Conservation (phyloP, 2,113 vertebrate genomes). For the Cricetomys ansorgei region DNA sequence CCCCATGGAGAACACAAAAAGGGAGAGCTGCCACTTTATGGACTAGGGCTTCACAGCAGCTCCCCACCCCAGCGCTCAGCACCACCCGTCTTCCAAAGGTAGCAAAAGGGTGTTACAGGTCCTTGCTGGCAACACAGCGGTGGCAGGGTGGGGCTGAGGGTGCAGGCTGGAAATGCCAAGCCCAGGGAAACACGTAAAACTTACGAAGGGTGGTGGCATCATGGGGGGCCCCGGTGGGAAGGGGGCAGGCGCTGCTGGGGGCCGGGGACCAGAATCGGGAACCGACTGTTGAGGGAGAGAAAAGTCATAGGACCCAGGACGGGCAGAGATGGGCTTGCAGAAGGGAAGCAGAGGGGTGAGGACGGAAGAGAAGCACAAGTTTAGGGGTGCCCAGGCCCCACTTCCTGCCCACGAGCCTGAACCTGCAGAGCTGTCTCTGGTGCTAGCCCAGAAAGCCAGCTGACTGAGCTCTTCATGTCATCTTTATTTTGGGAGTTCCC, state of each 20-base stretch:
- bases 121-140: slow-evolving; percentile 52
- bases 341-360: slow-evolving; percentile 70
- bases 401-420: slow-evolving; percentile 47
- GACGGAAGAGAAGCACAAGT: slow-evolving; percentile 66
- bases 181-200: slow-evolving; percentile 76
- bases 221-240: slow-evolving; percentile 86
- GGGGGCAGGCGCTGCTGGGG: slow-evolving; percentile 84
- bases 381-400: slow-evolving; percentile 57
- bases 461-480: not conserved
- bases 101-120: slow-evolving; percentile 31
- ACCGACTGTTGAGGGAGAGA: slow-evolving; percentile 85
- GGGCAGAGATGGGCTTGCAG: slow-evolving; percentile 74
- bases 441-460: slow-evolving; percentile 35
- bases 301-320: slow-evolving; percentile 83
- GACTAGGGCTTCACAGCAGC: slow-evolving; percentile 31
- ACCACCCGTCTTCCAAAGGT: slow-evolving; percentile 70
- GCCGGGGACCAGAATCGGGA: slow-evolving; percentile 87
- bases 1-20: slow-evolving; percentile 59
- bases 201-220: slow-evolving; percentile 89
- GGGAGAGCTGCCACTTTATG: slow-evolving; percentile 5
- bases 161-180: slow-evolving; percentile 79
- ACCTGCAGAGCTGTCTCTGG: not conserved
- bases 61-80: slow-evolving; percentile 56
- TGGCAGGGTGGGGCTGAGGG: slow-evolving; percentile 59
- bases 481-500: slow-evolving; percentile 48